These are phyloP conservation scores for Actenoides hombroni DNA, from an alignment of 2,113 vertebrate species.

Conservation along the genomic window DNA sequence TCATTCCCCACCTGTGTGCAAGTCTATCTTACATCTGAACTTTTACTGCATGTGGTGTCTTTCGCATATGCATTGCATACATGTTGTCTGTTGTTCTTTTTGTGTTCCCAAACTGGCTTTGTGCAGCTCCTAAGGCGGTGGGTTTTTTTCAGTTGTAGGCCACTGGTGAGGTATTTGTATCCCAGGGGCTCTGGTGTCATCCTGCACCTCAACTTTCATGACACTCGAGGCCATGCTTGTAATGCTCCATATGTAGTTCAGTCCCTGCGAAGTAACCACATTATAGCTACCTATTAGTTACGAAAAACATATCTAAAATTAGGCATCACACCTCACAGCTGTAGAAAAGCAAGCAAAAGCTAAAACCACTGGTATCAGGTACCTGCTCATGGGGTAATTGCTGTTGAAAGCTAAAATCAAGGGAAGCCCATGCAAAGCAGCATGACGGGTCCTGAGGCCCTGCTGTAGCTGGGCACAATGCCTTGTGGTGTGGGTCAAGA, in stretches of 20 bases:
- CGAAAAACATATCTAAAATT: not conserved
- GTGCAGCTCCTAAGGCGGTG: not conserved
- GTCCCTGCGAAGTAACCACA: rapidly evolving
- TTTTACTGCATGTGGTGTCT: not conserved
- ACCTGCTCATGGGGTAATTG: not conserved
- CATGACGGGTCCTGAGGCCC: not conserved
- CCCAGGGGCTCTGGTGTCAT: not conserved
- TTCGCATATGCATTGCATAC: not conserved
- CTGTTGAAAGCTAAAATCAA: not conserved
- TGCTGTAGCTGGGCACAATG: too few relatives aligned
- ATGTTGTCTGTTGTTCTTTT: not conserved
- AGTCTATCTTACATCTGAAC: not conserved
- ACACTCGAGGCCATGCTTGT: not conserved
- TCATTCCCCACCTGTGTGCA: rapidly evolving
- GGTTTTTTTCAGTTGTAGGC: not conserved
- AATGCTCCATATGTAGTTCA: rapidly evolving
- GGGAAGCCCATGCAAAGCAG: not conserved
- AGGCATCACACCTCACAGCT: not conserved
- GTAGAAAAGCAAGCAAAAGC: not conserved
- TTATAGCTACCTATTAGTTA: not conserved
- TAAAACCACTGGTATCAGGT: not conserved
- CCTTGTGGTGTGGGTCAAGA: not conserved
- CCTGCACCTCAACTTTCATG: too few relatives aligned
- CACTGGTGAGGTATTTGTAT: not conserved
- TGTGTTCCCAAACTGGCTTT: not conserved